These are phyloP conservation scores for Rhinichthys klamathensis DNA, from an alignment of 2,113 vertebrate species.

Conservation along the genomic window DNA sequence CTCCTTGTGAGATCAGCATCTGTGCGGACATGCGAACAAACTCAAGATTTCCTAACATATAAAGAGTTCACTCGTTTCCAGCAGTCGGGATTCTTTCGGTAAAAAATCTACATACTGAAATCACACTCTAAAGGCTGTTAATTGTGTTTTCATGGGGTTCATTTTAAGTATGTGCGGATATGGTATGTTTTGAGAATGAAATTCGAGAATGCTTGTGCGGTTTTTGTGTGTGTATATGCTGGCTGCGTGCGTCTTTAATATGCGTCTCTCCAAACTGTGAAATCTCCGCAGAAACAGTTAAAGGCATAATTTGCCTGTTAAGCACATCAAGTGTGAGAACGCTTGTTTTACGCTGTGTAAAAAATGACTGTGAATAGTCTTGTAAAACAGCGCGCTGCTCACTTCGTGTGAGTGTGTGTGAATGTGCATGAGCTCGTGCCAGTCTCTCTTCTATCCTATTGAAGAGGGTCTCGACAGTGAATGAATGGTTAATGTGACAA, in stretches of 20 bases:
- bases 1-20: slow-evolving; percentile 29
- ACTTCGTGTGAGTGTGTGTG: slow-evolving; percentile 11
- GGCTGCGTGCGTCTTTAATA: neutral
- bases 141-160: neutral
- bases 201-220: neutral
- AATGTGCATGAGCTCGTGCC: slow-evolving; percentile 14
- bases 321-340: slow-evolving; percentile 41
- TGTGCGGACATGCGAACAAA: neutral
- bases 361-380: slow-evolving; percentile 51
- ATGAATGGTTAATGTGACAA: slow-evolving; percentile 53
- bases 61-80: neutral
- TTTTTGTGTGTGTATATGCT: slow-evolving; percentile 7
- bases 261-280: slow-evolving; percentile 28
- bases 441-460: slow-evolving; percentile 22
- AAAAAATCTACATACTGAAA: neutral
- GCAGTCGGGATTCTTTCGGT: neutral
- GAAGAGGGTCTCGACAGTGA: slow-evolving; percentile 37
- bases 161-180: neutral
- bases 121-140: neutral
- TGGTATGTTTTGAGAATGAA: neutral
- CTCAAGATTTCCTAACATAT: neutral
- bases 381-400: slow-evolving; percentile 45
- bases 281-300: slow-evolving; percentile 39
- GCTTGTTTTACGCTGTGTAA: slow-evolving; percentile 50
- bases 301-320: slow-evolving; percentile 54